Evolutionary conservation across 2,797 vertebrate genomes (phyloP), one percentile per base, ranked within the genome.

Genomic region (Catharus ustulatus): DNA sequence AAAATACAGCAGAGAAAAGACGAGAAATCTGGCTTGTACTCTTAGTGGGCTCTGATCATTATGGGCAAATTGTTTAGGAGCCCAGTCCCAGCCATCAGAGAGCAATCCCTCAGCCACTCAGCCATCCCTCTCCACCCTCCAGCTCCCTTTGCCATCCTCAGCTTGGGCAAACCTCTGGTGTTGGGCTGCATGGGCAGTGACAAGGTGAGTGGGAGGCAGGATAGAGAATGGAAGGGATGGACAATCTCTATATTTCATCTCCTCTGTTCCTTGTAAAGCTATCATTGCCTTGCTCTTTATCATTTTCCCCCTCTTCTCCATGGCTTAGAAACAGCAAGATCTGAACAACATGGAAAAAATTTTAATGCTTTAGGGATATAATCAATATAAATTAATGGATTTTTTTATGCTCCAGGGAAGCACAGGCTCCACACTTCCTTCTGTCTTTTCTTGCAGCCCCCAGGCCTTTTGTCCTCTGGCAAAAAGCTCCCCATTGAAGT

Each of bases 401-500:
- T 59, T 58, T 21, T 11, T 30, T 1, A 13, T 32, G 51, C 54
- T 29, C 14, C 38, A 71, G 80, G 74, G 45, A 94, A 86, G 61
- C 42, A 58, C 18, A 74, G 71, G 32, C 77, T 96, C 71, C 38
- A 38, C 57, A 54, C 57, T 96, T 93, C 74, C 80, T 93, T 91
- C 89, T 91, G 80, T 61, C 80, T 94, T 96, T 94, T 94, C 67
- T 90, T 91, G 46, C 54, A 93, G 61, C 36, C 74, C 80, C 72
- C 85, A 87, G 67, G 85, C 71, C 61, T 93, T 96, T 94, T 96
- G 80, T 94, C 92, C 90, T 83, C 74, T 66, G 64, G 80, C 93
- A 96, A 94, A 94, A 93, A 57, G 38, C 57, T 93, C 57, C 77
- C 72, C 57, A 62, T 58, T 96, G 91, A 96, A 97, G 57, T 63